Evolutionary conservation across 2,797 vertebrate genomes (phyloP).

Genomic region (Chelon auratus): DNA sequence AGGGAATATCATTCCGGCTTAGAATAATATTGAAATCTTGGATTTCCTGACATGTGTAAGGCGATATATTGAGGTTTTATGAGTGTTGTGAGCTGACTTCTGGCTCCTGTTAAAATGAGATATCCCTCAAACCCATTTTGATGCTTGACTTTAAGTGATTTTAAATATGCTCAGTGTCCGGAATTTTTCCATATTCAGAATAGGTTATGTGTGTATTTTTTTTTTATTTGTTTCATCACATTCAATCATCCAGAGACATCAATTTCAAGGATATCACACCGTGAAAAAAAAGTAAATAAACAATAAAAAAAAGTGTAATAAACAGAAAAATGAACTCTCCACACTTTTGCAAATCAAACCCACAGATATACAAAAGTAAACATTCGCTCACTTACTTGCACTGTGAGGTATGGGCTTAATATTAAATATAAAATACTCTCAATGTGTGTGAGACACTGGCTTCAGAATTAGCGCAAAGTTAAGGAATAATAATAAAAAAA

Average conservation of each 20-base stretch:
- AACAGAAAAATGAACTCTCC: conserved; percentile 53
- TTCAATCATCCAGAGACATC: conserved; percentile 71
- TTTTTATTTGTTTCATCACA: conserved; percentile 79
- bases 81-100: conserved; percentile 78
- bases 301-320: conserved; percentile 59
- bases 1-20: conserved; percentile 82
- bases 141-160: conserved; percentile 80
- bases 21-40: conserved; percentile 82
- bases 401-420: conserved; percentile 51
- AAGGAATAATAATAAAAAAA: conserved; percentile 32
- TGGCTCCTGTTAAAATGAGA: conserved; percentile 81
- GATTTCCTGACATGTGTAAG: conserved; percentile 83
- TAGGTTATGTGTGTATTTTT: conserved; percentile 60
- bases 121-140: conserved; percentile 79
- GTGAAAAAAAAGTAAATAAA: too few species aligned
- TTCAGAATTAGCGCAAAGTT: conserved; percentile 57
- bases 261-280: conserved; percentile 69
- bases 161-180: conserved; percentile 77
- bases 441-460: conserved; percentile 39
- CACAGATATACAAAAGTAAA: conserved; percentile 57
- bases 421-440: conserved; percentile 60
- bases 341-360: conserved; percentile 57
- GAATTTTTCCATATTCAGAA: conserved; percentile 74
- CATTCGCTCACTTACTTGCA: conserved; percentile 37
- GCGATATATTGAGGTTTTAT: conserved; percentile 81